phyloP scores from a whole-genome alignment of 2,888 invertebrate species.

The Phalangium opilio region DNA sequence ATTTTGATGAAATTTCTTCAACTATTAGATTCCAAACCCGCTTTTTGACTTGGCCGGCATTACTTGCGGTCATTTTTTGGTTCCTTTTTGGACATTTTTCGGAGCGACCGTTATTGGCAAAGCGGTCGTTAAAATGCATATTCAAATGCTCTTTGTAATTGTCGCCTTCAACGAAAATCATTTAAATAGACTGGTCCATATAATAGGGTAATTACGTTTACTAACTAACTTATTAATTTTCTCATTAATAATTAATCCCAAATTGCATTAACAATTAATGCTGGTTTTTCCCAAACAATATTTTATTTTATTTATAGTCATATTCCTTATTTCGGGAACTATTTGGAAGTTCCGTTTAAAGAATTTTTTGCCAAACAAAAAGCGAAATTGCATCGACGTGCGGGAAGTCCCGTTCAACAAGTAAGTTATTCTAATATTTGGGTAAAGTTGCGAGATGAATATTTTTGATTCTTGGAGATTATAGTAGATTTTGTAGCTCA shows the following conservation, averaged over 20 bases:
- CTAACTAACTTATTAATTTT: no score
- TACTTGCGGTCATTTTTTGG: conserved; percentile 94
- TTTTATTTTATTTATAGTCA: conserved; percentile 29
- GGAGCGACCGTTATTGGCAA: conserved; percentile 96
- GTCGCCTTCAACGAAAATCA: conserved; percentile 88
- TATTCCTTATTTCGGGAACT: conserved; percentile 65
- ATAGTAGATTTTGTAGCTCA: no score
- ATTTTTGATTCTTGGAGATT: no score
- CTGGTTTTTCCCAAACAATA: no score
- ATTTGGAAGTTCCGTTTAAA: conserved; percentile 69
- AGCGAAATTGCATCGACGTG: conserved; percentile 50
- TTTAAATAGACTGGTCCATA: conserved; percentile 1
- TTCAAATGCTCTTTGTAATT: conserved; percentile 94
- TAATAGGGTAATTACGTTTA: conserved; percentile 13
- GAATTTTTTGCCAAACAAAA: conserved; percentile 80
- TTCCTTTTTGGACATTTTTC: conserved; percentile 99
- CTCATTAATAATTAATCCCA: conserved; percentile 24
- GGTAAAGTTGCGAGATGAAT: no score
- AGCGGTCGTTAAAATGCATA: conserved; percentile 93
- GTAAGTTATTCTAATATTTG: no score
- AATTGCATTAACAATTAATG: no score
- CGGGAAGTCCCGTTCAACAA: conserved; percentile 11
- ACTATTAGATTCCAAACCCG: conserved; percentile 82
- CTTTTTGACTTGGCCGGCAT: conserved; percentile 96
- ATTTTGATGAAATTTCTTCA: not conserved